Percentiles rank a stretch among this genome's conserved stretches.
These are phyloP conservation scores for Bombyx mori DNA, from an alignment of 1,140 invertebrate species.

Conservation along the genomic window DNA sequence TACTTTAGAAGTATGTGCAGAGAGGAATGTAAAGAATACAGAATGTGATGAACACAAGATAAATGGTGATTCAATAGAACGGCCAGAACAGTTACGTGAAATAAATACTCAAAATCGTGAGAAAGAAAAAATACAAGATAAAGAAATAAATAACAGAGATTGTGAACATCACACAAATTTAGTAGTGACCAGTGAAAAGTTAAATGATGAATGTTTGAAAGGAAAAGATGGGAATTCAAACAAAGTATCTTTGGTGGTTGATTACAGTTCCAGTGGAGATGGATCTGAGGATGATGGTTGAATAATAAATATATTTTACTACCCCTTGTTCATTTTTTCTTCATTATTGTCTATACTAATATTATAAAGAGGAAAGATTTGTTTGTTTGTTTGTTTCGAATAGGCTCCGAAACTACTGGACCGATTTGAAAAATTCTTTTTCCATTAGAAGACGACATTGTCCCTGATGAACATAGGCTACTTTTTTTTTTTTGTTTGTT, in stretches of 20 bases:
- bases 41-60: too few species aligned
- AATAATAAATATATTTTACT: too few species aligned
- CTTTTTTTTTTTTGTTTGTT: too few species aligned
- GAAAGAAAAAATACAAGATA: slow-evolving; percentile 7
- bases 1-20: not conserved
- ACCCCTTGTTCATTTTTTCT: too few species aligned
- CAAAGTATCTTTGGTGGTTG: slow-evolving; percentile 42
- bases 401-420: too few species aligned
- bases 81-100: not conserved
- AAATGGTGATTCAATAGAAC: not conserved
- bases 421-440: too few species aligned
- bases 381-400: too few species aligned
- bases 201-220: slow-evolving; percentile 9
- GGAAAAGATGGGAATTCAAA: slow-evolving; percentile 10
- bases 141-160: slow-evolving; percentile 12
- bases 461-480: too few species aligned
- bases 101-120: slow-evolving; percentile 7
- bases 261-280: slow-evolving; percentile 58
- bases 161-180: slow-evolving; percentile 1
- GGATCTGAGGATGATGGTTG: slow-evolving; percentile 24
- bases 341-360: too few species aligned
- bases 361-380: too few species aligned
- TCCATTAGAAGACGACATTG: too few species aligned
- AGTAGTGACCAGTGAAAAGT: slow-evolving; percentile 1
- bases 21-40: not conserved